A percentile compares a stretch with the other conserved stretches of the same genome.
Conservation (phyloP, 2,797 vertebrate species). For the Cygnus olor region DNA sequence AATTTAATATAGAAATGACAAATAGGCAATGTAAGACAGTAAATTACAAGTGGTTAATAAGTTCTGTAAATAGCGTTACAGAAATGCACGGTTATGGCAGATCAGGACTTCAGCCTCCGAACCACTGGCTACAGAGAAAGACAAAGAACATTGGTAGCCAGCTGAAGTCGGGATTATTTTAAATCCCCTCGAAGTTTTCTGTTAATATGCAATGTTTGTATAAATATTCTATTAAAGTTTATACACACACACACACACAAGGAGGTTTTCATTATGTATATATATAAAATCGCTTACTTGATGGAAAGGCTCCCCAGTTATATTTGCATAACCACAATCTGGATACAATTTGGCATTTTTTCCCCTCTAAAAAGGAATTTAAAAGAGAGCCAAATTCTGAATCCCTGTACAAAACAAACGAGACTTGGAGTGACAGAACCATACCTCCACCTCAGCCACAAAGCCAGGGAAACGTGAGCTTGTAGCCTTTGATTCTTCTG, state of each 20-base stretch:
- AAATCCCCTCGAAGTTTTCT: neutral
- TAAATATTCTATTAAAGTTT: neutral
- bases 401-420: neutral
- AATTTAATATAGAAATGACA: neutral
- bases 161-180: neutral
- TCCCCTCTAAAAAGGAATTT: neutral
- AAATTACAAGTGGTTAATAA: neutral
- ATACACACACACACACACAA: neutral
- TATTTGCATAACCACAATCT: neutral
- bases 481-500: neutral
- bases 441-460: neutral
- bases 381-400: neutral
- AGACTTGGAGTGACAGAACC: neutral
- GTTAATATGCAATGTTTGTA: neutral
- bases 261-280: slow-evolving; percentile 4
- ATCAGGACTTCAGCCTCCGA: neutral
- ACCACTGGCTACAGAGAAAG: neutral
- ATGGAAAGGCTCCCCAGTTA: neutral
- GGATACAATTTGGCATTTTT: slow-evolving; percentile 11
- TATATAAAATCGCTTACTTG: slow-evolving; percentile 36
- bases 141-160: neutral
- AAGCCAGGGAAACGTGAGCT: neutral
- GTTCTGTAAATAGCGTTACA: neutral
- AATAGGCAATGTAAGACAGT: neutral
- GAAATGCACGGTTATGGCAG: neutral